Evolutionary conservation across 2,797 vertebrate genomes (phyloP), one percentile per base, ranked within the genome.

Genomic region (Poeciliopsis turneri): DNA sequence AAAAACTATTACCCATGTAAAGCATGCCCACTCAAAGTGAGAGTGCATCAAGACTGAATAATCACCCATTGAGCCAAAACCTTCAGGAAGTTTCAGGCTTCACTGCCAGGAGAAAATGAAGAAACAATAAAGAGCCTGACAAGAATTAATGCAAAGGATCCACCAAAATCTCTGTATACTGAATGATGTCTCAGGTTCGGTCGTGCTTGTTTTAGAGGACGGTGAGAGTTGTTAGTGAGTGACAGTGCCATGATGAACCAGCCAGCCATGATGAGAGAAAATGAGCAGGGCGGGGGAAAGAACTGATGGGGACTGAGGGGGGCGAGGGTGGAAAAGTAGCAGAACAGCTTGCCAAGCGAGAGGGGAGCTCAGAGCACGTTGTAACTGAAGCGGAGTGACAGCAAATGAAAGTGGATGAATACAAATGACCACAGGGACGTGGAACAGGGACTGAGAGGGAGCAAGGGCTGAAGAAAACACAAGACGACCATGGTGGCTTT

Each of bases 351-450:
- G 88, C 88, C 85, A 92, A 90, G 84, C 11, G 15, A 82, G 82
- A 87, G 81, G 82, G 83, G 77, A 82, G 81, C 82, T 86, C 81
- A 81, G 81, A 90, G 88, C 84, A 84, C 86, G 77, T 78, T 90
- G 85, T 81, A 88, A 87, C 85, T 75, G 86, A 90, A 77, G 75
- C 80, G 41, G 80, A 81, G 82, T 91, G 90, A 93, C 89, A 90
- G 86, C 89, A 93, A 93, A 94, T 89, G 88, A 88, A 90, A 90
- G 90, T 86, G 79, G 82, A 92, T 92, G 92, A 93, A 93, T 93
- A 93, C 85, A 92, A 93, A 94, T 91, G 90, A 90, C 91, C 87
- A 83, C 12, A 23, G 88, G 90, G 88, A 91, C 82, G 68, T 81
- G 72, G 73, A 81, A 84, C 68, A 76, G 82, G 72, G 78, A 83